Percentiles rank a stretch among this genome's conserved stretches.
These are phyloP conservation scores for Oplegnathus fasciatus DNA, from an alignment of 2,113 vertebrate genomes.

Conservation along the genomic window DNA sequence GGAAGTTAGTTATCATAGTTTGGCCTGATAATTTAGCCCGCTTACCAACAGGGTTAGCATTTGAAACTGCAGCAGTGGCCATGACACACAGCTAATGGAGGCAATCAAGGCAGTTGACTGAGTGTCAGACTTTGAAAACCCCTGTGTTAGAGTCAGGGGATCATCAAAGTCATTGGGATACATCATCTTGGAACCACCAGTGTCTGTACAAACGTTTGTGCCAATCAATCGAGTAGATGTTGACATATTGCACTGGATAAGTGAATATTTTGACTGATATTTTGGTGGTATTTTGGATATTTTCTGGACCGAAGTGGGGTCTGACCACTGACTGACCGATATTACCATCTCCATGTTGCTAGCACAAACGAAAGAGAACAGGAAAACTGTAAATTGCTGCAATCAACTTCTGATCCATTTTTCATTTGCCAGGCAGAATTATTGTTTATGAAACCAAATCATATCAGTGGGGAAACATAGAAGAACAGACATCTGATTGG, in stretches of 20 bases:
- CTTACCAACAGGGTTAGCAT: neutral
- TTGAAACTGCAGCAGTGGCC: neutral
- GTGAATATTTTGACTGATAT: no score
- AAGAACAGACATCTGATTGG: conserved; percentile 7
- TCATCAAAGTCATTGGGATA: neutral
- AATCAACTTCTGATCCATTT: conserved; percentile 8
- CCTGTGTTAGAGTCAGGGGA: no score
- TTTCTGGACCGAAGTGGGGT: neutral
- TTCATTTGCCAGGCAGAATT: neutral
- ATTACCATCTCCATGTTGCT: neutral
- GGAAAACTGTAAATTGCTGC: neutral
- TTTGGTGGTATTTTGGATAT: no score
- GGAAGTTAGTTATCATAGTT: no score
- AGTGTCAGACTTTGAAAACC: neutral
- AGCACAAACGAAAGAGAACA: neutral
- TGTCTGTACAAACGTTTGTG: no score
- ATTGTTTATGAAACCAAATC: conserved; percentile 14
- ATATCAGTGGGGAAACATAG: neutral
- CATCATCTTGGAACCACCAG: no score
- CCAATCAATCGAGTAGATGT: no score
- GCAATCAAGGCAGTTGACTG: neutral
- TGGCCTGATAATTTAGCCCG: neutral
- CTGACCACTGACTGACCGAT: neutral
- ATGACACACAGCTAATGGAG: neutral
- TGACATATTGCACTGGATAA: no score